Evolutionary conservation across 2,797 vertebrate genomes (phyloP).

Genomic region (Champsocephalus esox): DNA sequence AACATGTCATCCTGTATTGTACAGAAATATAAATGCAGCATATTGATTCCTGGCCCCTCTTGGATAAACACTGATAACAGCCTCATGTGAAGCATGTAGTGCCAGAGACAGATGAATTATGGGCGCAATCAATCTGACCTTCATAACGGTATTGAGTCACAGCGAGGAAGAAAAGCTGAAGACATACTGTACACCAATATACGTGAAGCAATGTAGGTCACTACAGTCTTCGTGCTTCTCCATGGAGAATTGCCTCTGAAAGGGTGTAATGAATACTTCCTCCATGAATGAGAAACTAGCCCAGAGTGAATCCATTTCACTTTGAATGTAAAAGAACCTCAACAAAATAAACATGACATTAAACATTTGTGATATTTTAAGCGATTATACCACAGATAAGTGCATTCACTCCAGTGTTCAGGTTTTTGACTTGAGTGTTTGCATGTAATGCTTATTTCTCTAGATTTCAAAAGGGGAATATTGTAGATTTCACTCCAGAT

Average conservation of each 20-base stretch:
- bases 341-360: slow-evolving; percentile 21
- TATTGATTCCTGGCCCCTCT: slow-evolving; percentile 44
- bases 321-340: background rate
- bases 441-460: background rate
- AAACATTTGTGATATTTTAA: slow-evolving; percentile 24
- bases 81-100: slow-evolving; percentile 29
- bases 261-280: slow-evolving; percentile 35
- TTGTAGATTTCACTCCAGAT: background rate
- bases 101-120: slow-evolving; percentile 11
- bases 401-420: background rate
- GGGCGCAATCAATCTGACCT: slow-evolving; percentile 20
- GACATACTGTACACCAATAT: slow-evolving; percentile 32
- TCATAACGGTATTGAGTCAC: slow-evolving; percentile 37
- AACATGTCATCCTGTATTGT: background rate
- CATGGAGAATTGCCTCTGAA: slow-evolving; percentile 45
- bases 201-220: slow-evolving; percentile 66
- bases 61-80: slow-evolving; percentile 63
- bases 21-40: background rate
- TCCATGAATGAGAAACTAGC: slow-evolving; percentile 48
- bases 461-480: background rate
- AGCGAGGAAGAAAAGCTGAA: slow-evolving; percentile 29
- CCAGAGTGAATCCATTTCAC: slow-evolving; percentile 22
- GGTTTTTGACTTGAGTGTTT: background rate
- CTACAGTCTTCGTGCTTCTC: slow-evolving; percentile 57
- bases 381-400: slow-evolving; percentile 8